These are phyloP conservation scores for Crocodylus rhombifer DNA, from an alignment of 2,797 vertebrate species.

Conservation along the genomic window DNA sequence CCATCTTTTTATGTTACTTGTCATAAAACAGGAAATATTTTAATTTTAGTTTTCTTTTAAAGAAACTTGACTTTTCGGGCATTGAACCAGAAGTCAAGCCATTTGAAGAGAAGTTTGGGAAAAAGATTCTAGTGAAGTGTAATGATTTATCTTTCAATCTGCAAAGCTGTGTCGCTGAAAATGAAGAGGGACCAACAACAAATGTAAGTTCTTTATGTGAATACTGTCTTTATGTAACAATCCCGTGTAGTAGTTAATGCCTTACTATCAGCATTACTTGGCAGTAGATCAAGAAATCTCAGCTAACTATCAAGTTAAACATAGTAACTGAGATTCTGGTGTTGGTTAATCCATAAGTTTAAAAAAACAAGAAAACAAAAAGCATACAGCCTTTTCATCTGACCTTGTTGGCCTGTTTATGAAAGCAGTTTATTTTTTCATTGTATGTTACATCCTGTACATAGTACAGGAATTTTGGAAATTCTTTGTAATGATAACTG, in stretches of 20 bases:
- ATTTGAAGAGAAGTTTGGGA: conserved; percentile 97
- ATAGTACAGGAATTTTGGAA: neutral
- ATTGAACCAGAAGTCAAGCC: conserved; percentile 93
- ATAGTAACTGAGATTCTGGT: neutral
- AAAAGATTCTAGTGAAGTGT: conserved; percentile 93
- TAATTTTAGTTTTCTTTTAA: conserved; percentile 60
- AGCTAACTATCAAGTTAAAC: neutral
- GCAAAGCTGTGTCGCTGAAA: conserved; percentile 94
- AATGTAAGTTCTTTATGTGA: conserved; percentile 84
- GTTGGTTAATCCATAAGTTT: neutral
- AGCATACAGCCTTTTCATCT: neutral
- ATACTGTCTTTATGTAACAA: neutral
- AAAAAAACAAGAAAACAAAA: neutral
- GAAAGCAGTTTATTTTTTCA: neutral
- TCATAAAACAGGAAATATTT: neutral
- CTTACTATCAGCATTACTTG: neutral
- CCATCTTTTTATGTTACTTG: neutral
- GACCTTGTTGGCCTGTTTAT: neutral
- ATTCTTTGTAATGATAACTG: neutral
- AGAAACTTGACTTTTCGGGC: conserved; percentile 94
- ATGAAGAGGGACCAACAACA: conserved; percentile 94
- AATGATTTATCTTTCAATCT: conserved; percentile 95
- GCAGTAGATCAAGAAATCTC: neutral
- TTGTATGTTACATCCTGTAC: neutral
- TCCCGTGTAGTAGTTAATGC: rapidly evolving